A percentile compares a stretch with the other conserved stretches of the same genome.
Conservation (phyloP, 1,140 invertebrate species). For the Scaptomyza hsui region DNA sequence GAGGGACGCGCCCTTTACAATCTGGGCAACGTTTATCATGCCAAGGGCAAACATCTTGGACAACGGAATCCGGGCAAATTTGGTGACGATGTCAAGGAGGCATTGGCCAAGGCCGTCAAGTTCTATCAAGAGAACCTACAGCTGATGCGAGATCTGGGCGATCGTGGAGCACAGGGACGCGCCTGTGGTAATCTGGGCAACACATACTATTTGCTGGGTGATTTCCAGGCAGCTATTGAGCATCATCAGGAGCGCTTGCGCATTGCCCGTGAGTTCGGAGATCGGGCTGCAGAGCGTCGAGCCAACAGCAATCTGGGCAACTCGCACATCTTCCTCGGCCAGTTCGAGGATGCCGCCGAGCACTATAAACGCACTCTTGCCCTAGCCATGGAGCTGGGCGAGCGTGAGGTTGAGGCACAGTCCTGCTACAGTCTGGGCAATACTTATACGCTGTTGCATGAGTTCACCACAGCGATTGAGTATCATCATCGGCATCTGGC, state of each 20-base stretch:
- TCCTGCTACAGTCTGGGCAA: conserved; percentile 98
- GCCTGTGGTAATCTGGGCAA: conserved; percentile 99
- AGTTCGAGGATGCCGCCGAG: conserved; percentile 97
- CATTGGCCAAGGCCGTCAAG: conserved; percentile 94
- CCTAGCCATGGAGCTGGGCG: conserved; percentile 93
- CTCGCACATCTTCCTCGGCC: conserved; percentile 98
- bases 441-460: conserved; percentile 96
- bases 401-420: conserved; percentile 97
- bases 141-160: conserved; percentile 94
- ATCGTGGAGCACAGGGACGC: conserved; percentile 95
- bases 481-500: conserved; percentile 96
- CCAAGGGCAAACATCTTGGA: conserved; percentile 97
- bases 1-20: conserved; percentile 98
- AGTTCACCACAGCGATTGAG: conserved; percentile 95
- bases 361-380: conserved; percentile 96
- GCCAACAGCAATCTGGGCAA: conserved; percentile 99
- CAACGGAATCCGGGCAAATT: conserved; percentile 98
- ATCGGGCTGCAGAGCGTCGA: conserved; percentile 96
- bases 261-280: conserved; percentile 96
- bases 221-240: conserved; percentile 86
- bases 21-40: conserved; percentile 98
- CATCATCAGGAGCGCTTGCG: conserved; percentile 94
- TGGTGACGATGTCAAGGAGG: conserved; percentile 95
- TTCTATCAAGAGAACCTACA: conserved; percentile 97
- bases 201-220: conserved; percentile 97